A percentile compares a stretch with the other conserved stretches of the same genome.
Evolutionary conservation across 2,888 invertebrate genomes (phyloP).

Genomic region (Lithophane socia): DNA sequence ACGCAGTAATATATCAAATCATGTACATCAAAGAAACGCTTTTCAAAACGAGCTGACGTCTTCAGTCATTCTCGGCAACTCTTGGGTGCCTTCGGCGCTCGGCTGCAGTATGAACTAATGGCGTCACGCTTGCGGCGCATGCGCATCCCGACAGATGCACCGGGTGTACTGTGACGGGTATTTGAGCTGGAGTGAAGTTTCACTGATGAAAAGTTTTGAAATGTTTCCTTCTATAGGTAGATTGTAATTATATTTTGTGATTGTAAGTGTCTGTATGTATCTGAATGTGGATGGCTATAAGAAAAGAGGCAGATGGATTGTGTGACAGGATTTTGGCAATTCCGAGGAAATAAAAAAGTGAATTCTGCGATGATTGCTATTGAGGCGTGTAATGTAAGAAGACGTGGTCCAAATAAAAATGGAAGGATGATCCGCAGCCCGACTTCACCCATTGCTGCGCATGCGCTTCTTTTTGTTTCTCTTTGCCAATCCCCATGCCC

Average conservation of each 20-base stretch:
- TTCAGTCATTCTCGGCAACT: conserved; percentile 3
- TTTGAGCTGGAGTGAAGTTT: conserved; percentile 16
- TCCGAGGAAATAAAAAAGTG: neutral
- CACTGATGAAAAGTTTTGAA: neutral
- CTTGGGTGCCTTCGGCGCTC: conserved; percentile 20
- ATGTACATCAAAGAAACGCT: neutral
- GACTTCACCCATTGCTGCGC: too few species aligned
- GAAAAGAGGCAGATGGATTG: neutral
- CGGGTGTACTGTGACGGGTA: neutral
- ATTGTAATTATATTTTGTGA: neutral
- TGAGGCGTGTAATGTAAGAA: neutral
- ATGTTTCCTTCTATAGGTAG: neutral
- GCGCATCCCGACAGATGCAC: conserved; percentile 25
- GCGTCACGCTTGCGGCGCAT: conserved; percentile 41
- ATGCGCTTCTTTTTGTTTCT: too few species aligned
- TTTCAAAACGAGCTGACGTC: conserved; percentile 7
- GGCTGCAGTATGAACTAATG: conserved; percentile 43
- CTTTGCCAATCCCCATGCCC: too few species aligned
- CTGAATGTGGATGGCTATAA: too few species aligned
- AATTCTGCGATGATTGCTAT: neutral
- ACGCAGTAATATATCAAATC: neutral
- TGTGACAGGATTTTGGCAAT: neutral
- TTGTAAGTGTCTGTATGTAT: too few species aligned
- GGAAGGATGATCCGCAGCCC: neutral
- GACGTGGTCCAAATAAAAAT: neutral